Conservation (phyloP, 2,113 vertebrate genomes). For the Melanerpes aurifrons region DNA sequence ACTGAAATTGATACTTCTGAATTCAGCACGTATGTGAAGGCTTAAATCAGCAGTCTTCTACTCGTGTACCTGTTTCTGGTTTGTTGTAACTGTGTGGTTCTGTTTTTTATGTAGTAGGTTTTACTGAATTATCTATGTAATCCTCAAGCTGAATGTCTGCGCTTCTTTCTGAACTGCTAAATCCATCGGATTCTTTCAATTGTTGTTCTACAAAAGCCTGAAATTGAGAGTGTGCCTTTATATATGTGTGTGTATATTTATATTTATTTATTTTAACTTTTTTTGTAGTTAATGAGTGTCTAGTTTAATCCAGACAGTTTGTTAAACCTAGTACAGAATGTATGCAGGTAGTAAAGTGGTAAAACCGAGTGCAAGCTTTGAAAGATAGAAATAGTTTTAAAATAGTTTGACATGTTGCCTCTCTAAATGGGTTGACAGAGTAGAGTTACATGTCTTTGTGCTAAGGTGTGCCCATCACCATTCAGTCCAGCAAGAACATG, state of each 20-base stretch:
- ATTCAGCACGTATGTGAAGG: not conserved
- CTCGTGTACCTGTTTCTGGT: not conserved
- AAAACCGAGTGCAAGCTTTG: not conserved
- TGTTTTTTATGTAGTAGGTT: not conserved
- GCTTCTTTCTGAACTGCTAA: constrained; percentile 6
- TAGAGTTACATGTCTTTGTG: not conserved
- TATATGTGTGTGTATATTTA: not conserved
- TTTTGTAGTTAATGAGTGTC: not conserved
- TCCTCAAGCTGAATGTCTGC: not conserved
- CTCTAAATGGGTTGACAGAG: not conserved
- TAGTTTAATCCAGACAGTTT: not conserved
- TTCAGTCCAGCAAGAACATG: not conserved
- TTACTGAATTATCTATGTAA: constrained; percentile 30
- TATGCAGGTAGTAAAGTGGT: not conserved
- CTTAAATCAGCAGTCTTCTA: constrained; percentile 11
- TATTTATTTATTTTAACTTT: no score
- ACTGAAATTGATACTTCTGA: not conserved
- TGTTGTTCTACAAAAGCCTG: not conserved
- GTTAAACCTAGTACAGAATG: not conserved
- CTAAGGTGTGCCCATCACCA: not conserved
- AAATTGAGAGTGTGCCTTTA: not conserved
- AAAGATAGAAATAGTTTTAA: not conserved
- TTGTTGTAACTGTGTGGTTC: not conserved
- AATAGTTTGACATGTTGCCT: not conserved
- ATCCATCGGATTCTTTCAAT: not conserved